phyloP scores from a whole-genome alignment of 2,888 invertebrate genomes.

The Glyphotaelius pellucidus region DNA sequence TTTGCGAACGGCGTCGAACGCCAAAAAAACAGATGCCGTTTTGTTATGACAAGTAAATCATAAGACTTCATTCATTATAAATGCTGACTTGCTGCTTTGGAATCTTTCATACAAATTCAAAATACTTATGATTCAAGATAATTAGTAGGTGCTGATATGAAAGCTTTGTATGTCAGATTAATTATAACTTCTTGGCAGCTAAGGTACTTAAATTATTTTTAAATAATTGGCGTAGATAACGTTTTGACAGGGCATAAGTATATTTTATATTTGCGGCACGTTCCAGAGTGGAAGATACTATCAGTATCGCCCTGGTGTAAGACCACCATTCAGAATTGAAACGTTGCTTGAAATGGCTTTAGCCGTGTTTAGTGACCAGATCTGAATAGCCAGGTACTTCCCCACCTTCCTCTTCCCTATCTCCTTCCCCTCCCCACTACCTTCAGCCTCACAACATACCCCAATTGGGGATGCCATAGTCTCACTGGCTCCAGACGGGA shows the following conservation, averaged over 20 bases:
- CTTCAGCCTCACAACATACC: no score
- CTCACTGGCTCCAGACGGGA: no score
- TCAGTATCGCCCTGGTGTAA: no score
- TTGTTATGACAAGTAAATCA: neutral
- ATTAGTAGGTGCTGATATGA: neutral
- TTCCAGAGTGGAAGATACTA: no score
- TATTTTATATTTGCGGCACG: no score
- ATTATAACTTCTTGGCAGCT: neutral
- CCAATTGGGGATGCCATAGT: no score
- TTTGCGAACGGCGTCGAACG: neutral
- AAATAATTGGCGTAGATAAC: neutral
- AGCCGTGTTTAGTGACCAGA: no score
- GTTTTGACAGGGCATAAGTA: neutral
- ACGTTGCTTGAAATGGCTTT: no score
- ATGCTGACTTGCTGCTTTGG: neutral
- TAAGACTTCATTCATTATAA: neutral
- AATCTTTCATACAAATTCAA: neutral
- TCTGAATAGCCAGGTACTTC: no score
- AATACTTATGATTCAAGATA: neutral
- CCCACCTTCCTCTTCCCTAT: no score
- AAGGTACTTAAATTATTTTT: neutral
- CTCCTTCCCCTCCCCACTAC: no score
- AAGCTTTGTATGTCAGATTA: neutral
- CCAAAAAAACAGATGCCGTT: neutral
- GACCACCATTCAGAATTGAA: no score